Evolutionary conservation across 1,140 invertebrate species (phyloP).

Genomic region (Lucilia sericata): DNA sequence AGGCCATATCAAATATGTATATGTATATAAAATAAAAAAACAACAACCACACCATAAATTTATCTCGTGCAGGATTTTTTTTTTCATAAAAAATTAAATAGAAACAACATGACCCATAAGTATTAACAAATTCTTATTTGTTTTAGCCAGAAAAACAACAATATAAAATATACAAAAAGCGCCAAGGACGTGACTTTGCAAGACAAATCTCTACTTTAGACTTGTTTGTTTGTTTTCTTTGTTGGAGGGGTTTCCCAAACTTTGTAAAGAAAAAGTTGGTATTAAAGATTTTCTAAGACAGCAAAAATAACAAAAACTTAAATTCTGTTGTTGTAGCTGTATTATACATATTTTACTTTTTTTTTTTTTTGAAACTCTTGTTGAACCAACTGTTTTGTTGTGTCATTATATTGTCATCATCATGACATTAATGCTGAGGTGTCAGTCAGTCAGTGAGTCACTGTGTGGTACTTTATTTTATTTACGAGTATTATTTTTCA

Average conservation of each 20-base stretch:
- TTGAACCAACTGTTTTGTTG: background rate
- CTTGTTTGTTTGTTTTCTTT: background rate
- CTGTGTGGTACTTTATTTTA: background rate
- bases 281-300: background rate
- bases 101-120: background rate
- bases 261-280: background rate
- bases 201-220: background rate
- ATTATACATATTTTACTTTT: too few relatives aligned
- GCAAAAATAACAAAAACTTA: background rate
- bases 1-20: background rate
- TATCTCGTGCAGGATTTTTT: background rate
- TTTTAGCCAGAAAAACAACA: background rate
- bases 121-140: slow-evolving; percentile 12
- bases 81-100: background rate
- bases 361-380: background rate
- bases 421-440: background rate
- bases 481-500: background rate
- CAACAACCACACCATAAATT: background rate
- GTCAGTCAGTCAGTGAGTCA: background rate
- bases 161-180: slow-evolving; percentile 10
- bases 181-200: slow-evolving; percentile 3
- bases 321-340: background rate
- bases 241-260: background rate
- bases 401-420: slow-evolving; percentile 1
- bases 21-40: background rate